phyloP scores from a whole-genome alignment of 1,140 invertebrate species.

The Trypoxylus dichotomus region DNA sequence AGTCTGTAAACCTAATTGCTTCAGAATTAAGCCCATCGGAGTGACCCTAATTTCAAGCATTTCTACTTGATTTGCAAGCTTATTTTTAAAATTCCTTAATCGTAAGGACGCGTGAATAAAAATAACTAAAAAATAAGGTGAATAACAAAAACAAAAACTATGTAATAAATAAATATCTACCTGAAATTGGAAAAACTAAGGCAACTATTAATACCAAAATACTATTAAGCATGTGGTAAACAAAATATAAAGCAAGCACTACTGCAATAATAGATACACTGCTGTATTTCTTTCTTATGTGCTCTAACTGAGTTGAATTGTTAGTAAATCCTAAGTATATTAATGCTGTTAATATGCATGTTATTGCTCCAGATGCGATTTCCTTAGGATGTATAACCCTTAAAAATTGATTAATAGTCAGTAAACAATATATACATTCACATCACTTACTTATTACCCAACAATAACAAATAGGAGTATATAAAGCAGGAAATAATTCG shows the following conservation, averaged over 20 bases:
- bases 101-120: slow-evolving; percentile 81
- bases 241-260: slow-evolving; percentile 63
- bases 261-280: slow-evolving; percentile 62
- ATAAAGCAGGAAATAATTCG: slow-evolving; percentile 78
- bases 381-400: slow-evolving; percentile 72
- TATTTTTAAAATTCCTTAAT: slow-evolving; percentile 78
- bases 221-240: slow-evolving; percentile 74
- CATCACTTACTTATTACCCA: slow-evolving; percentile 56
- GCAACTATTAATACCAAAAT: slow-evolving; percentile 75
- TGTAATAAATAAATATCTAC: slow-evolving; percentile 54
- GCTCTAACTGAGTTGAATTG: slow-evolving; percentile 60
- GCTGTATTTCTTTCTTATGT: slow-evolving; percentile 71
- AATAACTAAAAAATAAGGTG: slow-evolving; percentile 59
- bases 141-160: slow-evolving; percentile 16
- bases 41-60: slow-evolving; percentile 71
- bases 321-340: slow-evolving; percentile 63
- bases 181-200: slow-evolving; percentile 70
- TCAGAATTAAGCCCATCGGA: slow-evolving; percentile 80
- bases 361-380: slow-evolving; percentile 70
- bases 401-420: slow-evolving; percentile 48
- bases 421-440: background rate
- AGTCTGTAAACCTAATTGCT: slow-evolving; percentile 71
- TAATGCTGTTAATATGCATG: slow-evolving; percentile 62
- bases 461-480: slow-evolving; percentile 71
- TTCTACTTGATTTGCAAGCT: slow-evolving; percentile 77